Percentiles rank a stretch among this genome's conserved stretches.
Conservation (phyloP, 2,113 vertebrate genomes). For the Chiloscyllium plagiosum region DNA sequence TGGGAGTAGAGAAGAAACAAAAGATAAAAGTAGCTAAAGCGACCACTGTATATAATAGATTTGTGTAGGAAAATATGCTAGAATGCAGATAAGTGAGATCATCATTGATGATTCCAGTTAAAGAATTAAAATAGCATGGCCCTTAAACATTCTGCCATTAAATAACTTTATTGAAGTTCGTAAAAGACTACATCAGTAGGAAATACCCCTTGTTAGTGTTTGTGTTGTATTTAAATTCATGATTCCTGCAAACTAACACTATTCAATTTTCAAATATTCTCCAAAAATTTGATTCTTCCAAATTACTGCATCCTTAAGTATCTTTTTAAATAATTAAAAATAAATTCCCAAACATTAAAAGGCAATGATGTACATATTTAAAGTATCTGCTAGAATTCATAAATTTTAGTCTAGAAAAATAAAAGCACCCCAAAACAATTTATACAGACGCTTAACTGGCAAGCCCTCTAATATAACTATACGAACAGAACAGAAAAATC, state of each 20-base stretch:
- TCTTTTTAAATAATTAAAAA: neutral
- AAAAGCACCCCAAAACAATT: neutral
- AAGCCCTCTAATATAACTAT: neutral
- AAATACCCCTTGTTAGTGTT: neutral
- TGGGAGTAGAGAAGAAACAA: neutral
- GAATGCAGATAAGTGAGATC: neutral
- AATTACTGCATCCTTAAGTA: neutral
- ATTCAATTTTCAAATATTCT: neutral
- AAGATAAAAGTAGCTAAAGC: neutral
- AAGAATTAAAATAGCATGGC: neutral
- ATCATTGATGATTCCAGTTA: neutral
- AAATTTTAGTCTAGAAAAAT: neutral
- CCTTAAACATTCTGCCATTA: neutral
- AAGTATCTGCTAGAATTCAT: neutral
- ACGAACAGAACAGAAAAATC: neutral
- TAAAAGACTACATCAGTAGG: neutral
- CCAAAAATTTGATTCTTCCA: neutral
- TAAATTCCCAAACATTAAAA: neutral
- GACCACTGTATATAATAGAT: neutral
- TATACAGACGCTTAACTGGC: neutral
- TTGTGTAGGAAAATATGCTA: neutral
- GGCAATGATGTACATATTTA: neutral
- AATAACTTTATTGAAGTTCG: neutral
- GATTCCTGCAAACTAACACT: neutral
- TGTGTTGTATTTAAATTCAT: neutral